Conservation (phyloP, 2,797 vertebrate species). For the Artibeus jamaicensis region DNA sequence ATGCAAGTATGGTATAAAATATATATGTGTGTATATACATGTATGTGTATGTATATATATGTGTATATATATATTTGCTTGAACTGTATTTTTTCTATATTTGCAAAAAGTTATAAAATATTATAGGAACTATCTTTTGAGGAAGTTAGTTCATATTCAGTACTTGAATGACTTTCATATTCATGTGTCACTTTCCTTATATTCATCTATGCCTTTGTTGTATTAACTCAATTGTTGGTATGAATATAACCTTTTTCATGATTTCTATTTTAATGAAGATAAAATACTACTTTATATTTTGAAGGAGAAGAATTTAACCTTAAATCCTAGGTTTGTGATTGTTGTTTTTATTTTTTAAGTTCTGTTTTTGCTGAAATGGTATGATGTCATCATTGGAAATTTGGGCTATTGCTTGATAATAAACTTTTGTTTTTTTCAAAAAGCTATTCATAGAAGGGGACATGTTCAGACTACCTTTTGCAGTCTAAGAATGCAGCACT, state of each 20-base stretch:
- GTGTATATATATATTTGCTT: neutral
- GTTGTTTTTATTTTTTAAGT: neutral
- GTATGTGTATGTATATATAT: neutral
- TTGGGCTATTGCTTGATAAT: constrained; percentile 30
- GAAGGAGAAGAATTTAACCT: neutral
- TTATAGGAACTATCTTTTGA: neutral
- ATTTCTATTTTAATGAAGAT: neutral
- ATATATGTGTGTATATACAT: neutral
- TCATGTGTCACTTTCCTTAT: neutral
- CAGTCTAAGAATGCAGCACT: neutral
- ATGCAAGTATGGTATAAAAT: neutral
- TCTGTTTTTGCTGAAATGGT: constrained; percentile 26
- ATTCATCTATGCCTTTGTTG: neutral
- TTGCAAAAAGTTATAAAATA: constrained; percentile 15
- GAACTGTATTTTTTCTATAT: neutral
- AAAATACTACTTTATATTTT: constrained; percentile 2
- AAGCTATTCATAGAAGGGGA: neutral
- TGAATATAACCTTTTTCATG: neutral
- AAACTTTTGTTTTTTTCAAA: constrained; percentile 31
- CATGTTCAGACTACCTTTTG: neutral
- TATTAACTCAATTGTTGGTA: neutral
- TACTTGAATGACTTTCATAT: neutral
- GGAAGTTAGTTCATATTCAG: neutral
- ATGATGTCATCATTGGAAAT: constrained; percentile 18
- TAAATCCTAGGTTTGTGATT: neutral